Evolutionary conservation across 1,140 invertebrate genomes (phyloP), one percentile per base, ranked within the genome.

Genomic region (Macrobrachium rosenbergii): DNA sequence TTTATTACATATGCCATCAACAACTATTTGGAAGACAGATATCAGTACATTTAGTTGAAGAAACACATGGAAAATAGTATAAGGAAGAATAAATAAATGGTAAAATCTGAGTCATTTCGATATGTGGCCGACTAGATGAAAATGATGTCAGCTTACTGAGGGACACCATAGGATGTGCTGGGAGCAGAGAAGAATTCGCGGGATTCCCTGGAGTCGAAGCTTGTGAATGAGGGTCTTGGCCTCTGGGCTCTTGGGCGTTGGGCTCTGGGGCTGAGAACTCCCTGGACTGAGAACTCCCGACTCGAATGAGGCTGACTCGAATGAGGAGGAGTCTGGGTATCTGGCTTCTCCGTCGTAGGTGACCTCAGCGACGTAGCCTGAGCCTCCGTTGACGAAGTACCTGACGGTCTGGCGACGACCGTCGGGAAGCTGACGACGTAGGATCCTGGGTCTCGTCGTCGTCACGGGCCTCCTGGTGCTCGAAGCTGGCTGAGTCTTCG

Each of bases 361-460:
- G 43, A 82, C 80, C 37, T 82, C 80, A 63, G 80, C 80, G 14
- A 83, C 73, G 82, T 83, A 83, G 58, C 72, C 82, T 2, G 82
- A 83, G 69, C 73, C 82, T n/a, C 82, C 82, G 45, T 83, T 59
- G 37, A 83, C 82, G 37, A 60, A 60, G 82, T 83, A 83, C 21
- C 69, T 45, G 45, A 83, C 82, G 7, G 23, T 73, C 69, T 83
- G 82, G 11, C 28, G 59, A 75, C 72, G 82, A 37, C 82, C 82
- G 28, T 83, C 82, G 82, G 82, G 72, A 43, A 83, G 82, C 58
- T 75, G 82, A 83, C 72, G 69, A 21, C 16, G 82, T 83, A 83
- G 45, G 82, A 83, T 7, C 72, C 78, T 83, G 45, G 16, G 72
- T 83, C 69, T 83, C 23, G 59, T 83, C 69, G n/a, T 63, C 58